These are phyloP conservation scores for Bettongia penicillata DNA, from an alignment of 2,113 vertebrate species.

Conservation along the genomic window DNA sequence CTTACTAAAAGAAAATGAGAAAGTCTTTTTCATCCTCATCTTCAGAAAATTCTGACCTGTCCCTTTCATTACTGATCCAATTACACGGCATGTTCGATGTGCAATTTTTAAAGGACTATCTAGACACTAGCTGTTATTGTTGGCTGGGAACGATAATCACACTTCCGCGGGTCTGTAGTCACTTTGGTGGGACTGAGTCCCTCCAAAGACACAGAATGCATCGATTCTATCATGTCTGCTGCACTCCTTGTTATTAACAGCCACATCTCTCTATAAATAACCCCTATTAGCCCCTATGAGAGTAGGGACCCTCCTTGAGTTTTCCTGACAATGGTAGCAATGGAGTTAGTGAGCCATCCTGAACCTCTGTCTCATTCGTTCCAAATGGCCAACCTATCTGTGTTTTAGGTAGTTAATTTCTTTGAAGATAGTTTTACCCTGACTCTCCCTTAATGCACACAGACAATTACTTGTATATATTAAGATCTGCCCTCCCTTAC, in stretches of 20 bases:
- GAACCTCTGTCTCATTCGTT: not conserved
- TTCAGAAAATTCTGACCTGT: not conserved
- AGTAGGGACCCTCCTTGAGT: not conserved
- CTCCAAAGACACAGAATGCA: not conserved
- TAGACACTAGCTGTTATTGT: not conserved
- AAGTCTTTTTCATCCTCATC: not conserved
- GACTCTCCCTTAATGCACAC: not conserved
- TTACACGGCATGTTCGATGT: not conserved
- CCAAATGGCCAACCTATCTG: not conserved
- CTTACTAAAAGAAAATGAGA: slow-evolving; percentile 9
- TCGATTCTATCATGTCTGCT: not conserved
- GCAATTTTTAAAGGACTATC: not conserved
- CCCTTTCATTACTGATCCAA: not conserved
- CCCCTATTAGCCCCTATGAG: not conserved
- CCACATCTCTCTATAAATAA: not conserved
- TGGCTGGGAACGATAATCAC: not conserved
- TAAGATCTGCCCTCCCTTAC: not conserved
- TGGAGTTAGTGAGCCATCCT: not conserved
- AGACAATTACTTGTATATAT: not conserved
- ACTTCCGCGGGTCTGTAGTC: not conserved
- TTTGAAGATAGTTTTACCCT: not conserved
- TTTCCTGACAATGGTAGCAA: not conserved
- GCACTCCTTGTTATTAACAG: not conserved
- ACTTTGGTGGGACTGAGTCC: not conserved
- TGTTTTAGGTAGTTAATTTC: not conserved